Evolutionary conservation across 92 coral and sea anemone genomes (phyloP).

Genomic region (Scolanthus callimorphus): DNA sequence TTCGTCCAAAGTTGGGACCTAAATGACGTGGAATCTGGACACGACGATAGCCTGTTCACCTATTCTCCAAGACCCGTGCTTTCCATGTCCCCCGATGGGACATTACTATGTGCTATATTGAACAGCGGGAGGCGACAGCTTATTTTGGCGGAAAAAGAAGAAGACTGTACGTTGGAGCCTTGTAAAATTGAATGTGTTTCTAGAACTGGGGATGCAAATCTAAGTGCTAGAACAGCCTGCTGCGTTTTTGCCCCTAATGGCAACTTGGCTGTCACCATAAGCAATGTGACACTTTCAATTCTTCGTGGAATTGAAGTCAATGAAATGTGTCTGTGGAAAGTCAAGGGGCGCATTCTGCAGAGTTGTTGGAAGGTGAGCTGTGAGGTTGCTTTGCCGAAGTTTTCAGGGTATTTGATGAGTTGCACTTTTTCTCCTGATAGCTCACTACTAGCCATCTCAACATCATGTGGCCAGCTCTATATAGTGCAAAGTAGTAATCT

Average conservation of each 20-base stretch:
- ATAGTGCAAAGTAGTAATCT: constrained; percentile 54
- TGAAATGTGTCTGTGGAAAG: constrained; percentile 77
- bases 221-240: constrained; percentile 65
- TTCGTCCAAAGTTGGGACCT: constrained; percentile 83
- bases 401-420: constrained; percentile 62
- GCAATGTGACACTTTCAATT: constrained; percentile 51
- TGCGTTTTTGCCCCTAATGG: constrained; percentile 87
- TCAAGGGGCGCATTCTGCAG: constrained; percentile 37
- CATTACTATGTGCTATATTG: constrained; percentile 56
- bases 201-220: constrained; percentile 43
- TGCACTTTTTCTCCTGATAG: constrained; percentile 81
- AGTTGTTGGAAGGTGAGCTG: constrained; percentile 60
- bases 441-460: constrained; percentile 62
- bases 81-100: constrained; percentile 73
- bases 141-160: constrained; percentile 49
- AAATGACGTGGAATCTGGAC: constrained; percentile 23
- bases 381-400: constrained; percentile 54
- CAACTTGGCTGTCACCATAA: constrained; percentile 62
- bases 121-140: constrained; percentile 79
- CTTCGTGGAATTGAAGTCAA: constrained; percentile 48
- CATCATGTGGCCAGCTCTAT: constrained; percentile 62
- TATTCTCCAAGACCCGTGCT: constrained; percentile 82
- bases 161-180: constrained; percentile 58
- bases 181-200: constrained; percentile 64
- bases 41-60: constrained; percentile 79